These are phyloP conservation scores for Ectobius pallidus DNA, from an alignment of 2,888 invertebrate genomes.

Conservation along the genomic window DNA sequence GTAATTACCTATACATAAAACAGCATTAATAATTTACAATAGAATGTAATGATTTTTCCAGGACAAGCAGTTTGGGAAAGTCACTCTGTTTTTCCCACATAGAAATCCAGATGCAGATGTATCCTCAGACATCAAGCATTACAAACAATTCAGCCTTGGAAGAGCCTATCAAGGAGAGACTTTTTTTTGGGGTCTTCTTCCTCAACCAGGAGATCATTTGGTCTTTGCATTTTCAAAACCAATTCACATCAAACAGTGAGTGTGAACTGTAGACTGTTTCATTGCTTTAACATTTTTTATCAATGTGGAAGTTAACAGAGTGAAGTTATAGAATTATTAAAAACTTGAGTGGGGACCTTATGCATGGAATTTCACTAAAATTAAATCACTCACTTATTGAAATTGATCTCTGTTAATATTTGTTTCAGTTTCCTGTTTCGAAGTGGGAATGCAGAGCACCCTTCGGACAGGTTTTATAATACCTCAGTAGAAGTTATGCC, in stretches of 20 bases:
- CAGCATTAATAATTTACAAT: too few relatives aligned
- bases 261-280: constrained; percentile 28
- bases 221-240: constrained; percentile 81
- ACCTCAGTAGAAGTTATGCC: constrained; percentile 84
- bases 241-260: constrained; percentile 69
- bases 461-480: constrained; percentile 85
- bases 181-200: constrained; percentile 91
- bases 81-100: constrained; percentile 79
- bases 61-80: constrained; percentile 89
- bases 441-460: constrained; percentile 90
- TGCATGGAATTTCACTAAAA: background rate
- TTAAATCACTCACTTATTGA: background rate
- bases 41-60: constrained; percentile 56
- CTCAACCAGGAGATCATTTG: constrained; percentile 80
- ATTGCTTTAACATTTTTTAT: too few relatives aligned
- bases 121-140: constrained; percentile 76
- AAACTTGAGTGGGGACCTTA: too few relatives aligned
- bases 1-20: too few relatives aligned
- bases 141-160: constrained; percentile 77
- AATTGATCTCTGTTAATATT: too few relatives aligned
- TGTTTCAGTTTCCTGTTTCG: constrained; percentile 81
- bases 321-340: too few relatives aligned
- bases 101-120: constrained; percentile 75
- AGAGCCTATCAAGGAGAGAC: constrained; percentile 86
- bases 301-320: too few relatives aligned